Percentiles rank a stretch among this genome's conserved stretches.
Evolutionary conservation across 2,888 invertebrate genomes (phyloP).

Genomic region (Tachina fera): DNA sequence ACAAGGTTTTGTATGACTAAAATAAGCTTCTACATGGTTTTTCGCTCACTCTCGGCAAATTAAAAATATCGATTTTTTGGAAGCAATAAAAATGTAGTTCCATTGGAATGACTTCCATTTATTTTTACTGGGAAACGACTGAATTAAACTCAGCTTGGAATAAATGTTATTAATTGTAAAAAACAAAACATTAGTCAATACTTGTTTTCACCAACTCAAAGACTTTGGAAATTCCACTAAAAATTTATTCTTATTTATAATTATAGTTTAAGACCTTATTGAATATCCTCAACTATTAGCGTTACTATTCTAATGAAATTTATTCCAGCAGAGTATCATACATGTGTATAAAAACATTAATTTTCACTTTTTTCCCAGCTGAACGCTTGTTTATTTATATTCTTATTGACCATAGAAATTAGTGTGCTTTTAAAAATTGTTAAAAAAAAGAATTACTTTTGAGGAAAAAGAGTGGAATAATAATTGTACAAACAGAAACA

Average conservation of each 20-base stretch:
- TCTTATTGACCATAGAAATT: neutral
- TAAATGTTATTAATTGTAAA: too few species aligned
- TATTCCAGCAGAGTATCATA: neutral
- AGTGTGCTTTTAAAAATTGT: neutral
- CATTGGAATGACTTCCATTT: too few species aligned
- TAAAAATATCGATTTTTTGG: too few species aligned
- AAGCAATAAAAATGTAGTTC: too few species aligned
- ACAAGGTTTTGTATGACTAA: too few species aligned
- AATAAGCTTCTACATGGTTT: too few species aligned
- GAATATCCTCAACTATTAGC: neutral
- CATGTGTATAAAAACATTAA: neutral
- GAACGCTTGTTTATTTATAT: slow-evolving; percentile 3
- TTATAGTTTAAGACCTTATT: neutral
- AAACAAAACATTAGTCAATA: too few species aligned
- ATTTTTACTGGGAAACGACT: too few species aligned
- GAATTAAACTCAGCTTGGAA: too few species aligned
- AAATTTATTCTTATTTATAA: neutral
- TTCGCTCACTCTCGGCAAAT: too few species aligned
- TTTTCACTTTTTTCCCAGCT: neutral
- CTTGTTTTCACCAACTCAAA: too few species aligned
- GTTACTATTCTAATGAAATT: slow-evolving; percentile 17
- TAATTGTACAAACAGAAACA: neutral
- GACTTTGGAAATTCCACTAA: neutral
- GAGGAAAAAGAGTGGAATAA: neutral
- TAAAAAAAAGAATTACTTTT: neutral